Evolutionary conservation across 2,888 invertebrate species (phyloP), one percentile per base, ranked within the genome.

Genomic region (Meliscaeva auricollis): DNA sequence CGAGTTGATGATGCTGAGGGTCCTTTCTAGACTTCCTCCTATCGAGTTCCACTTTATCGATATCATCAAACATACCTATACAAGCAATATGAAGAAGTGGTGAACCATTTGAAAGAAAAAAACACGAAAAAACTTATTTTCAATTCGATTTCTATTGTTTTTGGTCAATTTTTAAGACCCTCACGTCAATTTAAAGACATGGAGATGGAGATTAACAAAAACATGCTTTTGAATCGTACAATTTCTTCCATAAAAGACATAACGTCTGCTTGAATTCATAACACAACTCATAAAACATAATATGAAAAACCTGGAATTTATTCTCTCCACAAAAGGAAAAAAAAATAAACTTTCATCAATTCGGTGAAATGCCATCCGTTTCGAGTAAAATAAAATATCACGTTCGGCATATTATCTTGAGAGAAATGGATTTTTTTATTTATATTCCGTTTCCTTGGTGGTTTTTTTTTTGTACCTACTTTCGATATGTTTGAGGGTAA

Each of bases 341-440:
- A 15, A 35, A 66, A 32, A 26, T 32, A 64, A 52, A 44, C 15
- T 54, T 54, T 44, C 69, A 69, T 52, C 52, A 64, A 32, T 48
- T 64, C 48, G 5, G 35, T 3, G 17, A 69, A 69, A 50, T 54
- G 41, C 68, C 52, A 68, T 52, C 22, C 50, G 50, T 7, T 50
- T 50, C 22, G 52, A 68, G 9, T 38, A 13, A 38, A 38, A 38
- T 38, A 38, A 64, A 50, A 66, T 32, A 50, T 32, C 66, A 50
- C 17, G 50, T 64, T 50, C 66, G 26, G 60, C 44, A 11, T 38
- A 38, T 38, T 38, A 62, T 44, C 60, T 44, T 5, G 1, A 44
- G 26, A 44, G n/a, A 26, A 20, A 68, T 68, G 26, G 38, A 41
- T 30, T 52, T 17, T 15, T 26, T 5, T 20, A n/a, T 22, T 41